These are phyloP conservation scores for Hedychridium roseum DNA, from an alignment of 2,888 invertebrate genomes.

Conservation along the genomic window DNA sequence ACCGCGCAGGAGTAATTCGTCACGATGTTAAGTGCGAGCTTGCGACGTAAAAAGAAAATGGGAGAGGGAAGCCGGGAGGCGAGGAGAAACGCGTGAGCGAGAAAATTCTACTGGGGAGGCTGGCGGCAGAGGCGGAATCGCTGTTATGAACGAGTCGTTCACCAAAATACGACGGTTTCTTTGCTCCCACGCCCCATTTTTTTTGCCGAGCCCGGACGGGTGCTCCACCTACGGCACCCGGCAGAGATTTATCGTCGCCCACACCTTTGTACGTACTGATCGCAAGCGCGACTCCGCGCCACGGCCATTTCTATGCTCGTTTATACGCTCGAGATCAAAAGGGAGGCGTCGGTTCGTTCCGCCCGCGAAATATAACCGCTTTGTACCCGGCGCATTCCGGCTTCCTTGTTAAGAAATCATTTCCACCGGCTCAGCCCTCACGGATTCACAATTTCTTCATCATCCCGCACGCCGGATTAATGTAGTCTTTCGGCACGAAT, in stretches of 20 bases:
- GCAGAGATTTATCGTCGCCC: constrained; percentile 23
- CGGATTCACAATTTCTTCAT: too few species aligned
- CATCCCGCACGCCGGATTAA: too few species aligned
- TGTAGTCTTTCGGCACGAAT: too few species aligned
- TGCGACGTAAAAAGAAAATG: background rate
- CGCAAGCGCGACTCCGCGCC: constrained; percentile 19
- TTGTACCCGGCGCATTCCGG: too few species aligned
- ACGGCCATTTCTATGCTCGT: constrained; percentile 10
- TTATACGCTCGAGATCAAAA: constrained; percentile 14
- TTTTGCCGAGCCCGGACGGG: background rate
- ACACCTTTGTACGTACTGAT: constrained; percentile 23
- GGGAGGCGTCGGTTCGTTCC: constrained; percentile 7
- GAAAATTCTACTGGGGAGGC: too few species aligned
- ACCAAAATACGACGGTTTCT: constrained; percentile 12
- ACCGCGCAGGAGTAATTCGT: too few species aligned
- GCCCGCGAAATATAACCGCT: too few species aligned
- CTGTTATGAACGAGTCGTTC: constrained; percentile 9
- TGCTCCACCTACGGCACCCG: background rate
- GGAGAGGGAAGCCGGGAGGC: background rate
- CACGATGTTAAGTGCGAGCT: background rate
- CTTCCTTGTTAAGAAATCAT: too few species aligned
- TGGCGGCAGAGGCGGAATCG: background rate
- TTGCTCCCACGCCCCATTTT: constrained; percentile 20
- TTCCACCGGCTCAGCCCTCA: too few species aligned
- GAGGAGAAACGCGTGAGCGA: too few species aligned